Conservation (phyloP, 2,888 invertebrate genomes). For the Scaptomyza reducta region DNA sequence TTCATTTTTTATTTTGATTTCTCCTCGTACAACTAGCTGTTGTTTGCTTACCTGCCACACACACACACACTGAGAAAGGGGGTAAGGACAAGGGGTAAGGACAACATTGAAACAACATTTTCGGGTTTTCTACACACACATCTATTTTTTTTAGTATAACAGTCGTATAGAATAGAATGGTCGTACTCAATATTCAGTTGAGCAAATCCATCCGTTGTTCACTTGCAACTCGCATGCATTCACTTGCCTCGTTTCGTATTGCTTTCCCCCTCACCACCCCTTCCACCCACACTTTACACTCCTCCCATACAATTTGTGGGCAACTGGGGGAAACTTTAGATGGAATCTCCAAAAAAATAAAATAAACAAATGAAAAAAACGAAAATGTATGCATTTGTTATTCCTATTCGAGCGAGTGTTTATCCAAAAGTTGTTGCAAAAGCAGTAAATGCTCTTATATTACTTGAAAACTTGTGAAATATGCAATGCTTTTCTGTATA, state of each 20-base stretch:
- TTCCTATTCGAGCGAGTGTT: too few species aligned
- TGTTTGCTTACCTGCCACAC: constrained; percentile 74
- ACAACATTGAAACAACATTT: constrained; percentile 61
- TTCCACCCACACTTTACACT: too few species aligned
- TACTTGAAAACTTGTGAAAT: too few species aligned
- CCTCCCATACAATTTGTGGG: constrained; percentile 42
- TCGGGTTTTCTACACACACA: constrained; percentile 44
- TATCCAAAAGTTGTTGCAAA: too few species aligned
- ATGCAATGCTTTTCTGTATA: too few species aligned
- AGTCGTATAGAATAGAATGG: constrained; percentile 57
- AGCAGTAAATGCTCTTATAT: too few species aligned
- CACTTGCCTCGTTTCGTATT: constrained; percentile 48
- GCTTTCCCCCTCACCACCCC: not conserved
- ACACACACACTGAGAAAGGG: constrained; percentile 14
- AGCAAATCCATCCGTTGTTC: constrained; percentile 75
- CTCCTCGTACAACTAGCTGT: constrained; percentile 18
- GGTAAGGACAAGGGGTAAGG: constrained; percentile 9
- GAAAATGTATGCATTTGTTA: too few species aligned
- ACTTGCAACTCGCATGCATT: constrained; percentile 69
- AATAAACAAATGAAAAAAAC: too few species aligned
- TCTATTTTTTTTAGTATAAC: constrained; percentile 28
- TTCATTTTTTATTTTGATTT: constrained; percentile 10
- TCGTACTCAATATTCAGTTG: constrained; percentile 77
- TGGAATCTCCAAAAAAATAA: too few species aligned
- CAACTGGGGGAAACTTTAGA: too few species aligned